These are phyloP conservation scores for Andrena flavipes DNA, from an alignment of 2,888 invertebrate species.

Conservation along the genomic window DNA sequence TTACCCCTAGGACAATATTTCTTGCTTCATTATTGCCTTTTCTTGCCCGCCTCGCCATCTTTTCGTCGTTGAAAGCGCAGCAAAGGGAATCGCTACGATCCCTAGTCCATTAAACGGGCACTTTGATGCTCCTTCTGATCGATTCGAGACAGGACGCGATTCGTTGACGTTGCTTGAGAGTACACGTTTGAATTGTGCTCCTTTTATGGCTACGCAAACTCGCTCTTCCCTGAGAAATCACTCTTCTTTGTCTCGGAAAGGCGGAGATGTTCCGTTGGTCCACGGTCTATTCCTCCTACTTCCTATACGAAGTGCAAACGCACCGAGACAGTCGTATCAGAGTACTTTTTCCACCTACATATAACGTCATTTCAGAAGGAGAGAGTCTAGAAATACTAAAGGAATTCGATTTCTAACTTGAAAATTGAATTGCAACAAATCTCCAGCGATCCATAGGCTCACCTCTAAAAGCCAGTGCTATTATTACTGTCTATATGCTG, in stretches of 20 bases:
- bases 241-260: conserved; percentile 3
- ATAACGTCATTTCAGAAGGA: no score
- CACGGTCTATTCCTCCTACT: neutral
- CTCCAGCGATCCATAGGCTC: neutral
- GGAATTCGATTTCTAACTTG: no score
- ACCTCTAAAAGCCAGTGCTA: neutral
- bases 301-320: neutral
- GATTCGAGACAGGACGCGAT: conserved; percentile 8
- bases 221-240: conserved; percentile 16
- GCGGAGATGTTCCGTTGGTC: neutral
- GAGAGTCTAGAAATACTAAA: no score
- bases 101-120: conserved; percentile 18
- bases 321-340: no score
- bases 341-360: no score
- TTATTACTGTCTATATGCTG: neutral
- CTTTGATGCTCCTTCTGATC: conserved; percentile 25
- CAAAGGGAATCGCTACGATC: conserved; percentile 9
- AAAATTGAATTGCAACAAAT: no score
- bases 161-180: neutral
- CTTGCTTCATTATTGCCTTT: neutral
- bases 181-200: conserved; percentile 3
- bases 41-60: neutral
- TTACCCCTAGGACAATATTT: neutral
- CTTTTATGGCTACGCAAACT: conserved; percentile 33
- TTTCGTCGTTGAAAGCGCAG: neutral